Evolutionary conservation across 2,797 vertebrate species (phyloP).

Genomic region (Acridotheres tristis): DNA sequence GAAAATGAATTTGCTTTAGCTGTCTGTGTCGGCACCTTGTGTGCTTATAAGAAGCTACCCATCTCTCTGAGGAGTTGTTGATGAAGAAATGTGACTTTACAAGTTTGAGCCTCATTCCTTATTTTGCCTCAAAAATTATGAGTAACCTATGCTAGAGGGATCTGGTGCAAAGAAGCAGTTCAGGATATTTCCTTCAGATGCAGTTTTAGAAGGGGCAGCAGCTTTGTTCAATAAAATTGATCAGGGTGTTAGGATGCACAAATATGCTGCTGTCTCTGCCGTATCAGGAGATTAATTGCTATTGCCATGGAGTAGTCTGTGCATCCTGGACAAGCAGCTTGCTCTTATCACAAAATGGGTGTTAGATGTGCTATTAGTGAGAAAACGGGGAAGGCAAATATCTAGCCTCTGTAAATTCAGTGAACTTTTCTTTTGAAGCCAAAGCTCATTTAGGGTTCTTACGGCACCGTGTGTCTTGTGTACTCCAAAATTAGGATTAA

Average conservation of each 20-base stretch:
- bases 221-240: not conserved
- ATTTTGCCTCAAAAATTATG: not conserved
- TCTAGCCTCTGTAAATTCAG: not conserved
- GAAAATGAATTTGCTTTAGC: not conserved
- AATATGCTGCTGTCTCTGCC: not conserved
- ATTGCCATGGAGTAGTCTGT: not conserved
- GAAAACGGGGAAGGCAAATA: not conserved
- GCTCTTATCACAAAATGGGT: not conserved
- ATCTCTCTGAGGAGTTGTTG: not conserved
- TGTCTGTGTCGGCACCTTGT: not conserved
- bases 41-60: not conserved
- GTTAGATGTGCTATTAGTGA: not conserved
- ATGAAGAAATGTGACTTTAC: not conserved
- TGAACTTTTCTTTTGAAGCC: not conserved
- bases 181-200: not conserved
- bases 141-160: not conserved
- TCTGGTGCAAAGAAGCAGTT: not conserved
- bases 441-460: not conserved
- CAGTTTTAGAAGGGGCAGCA: not conserved
- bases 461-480: rapidly evolving
- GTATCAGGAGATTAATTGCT: not conserved
- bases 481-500: not conserved
- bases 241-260: not conserved
- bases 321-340: not conserved
- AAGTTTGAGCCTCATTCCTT: not conserved